Base-by-base conservation (phyloP, 2,113 vertebrate genomes). In the Collichthys lucidus region DNA sequence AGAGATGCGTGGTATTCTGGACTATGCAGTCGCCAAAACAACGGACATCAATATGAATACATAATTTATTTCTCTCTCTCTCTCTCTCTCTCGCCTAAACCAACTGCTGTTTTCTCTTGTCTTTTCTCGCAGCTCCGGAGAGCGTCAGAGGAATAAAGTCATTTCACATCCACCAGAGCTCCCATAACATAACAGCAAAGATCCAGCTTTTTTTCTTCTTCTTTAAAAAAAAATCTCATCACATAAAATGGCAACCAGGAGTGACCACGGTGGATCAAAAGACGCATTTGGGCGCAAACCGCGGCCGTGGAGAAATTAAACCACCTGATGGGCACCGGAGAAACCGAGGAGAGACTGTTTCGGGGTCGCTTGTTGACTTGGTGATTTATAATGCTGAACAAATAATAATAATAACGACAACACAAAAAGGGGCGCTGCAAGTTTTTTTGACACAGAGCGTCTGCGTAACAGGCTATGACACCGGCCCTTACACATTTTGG, bases 321-420 rank as follows among this genome's bases (percentile, higher is more conserved):
- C 88, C 92, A 94, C 91, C 91, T 92, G 93, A 94, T 91, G 90
- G 93, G 88, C 91, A 79, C 82, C 16, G 42, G 74, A 74, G 74
- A 66, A 61, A 31, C 57, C 73, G 82, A 55, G 78, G 53, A 80
- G 61, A 80, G 76, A 80, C 60, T 77, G 84, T 46, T 81, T 47
- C 29, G 80, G 75, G 77, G 75, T 83, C 11, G 77, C 88, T 82
- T 85, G 86, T 91, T 92, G 86, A 86, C 82, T 76, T 65, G 80
- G 44, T 90, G 90, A 86, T 90, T 90, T 84, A 81, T 60, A 63
- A 91, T 56, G 89, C 78, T 57, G 79, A 68, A 16, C 86, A 71
- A 79, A 91, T 79, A 86, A 70, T 35, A 7, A 35, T 8, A 35
- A 35, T 1, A 35, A 35, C 7, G 8, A 35, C 35, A 35, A 35